Conservation (phyloP, 1,140 invertebrate genomes). For the Venturia canescens region DNA sequence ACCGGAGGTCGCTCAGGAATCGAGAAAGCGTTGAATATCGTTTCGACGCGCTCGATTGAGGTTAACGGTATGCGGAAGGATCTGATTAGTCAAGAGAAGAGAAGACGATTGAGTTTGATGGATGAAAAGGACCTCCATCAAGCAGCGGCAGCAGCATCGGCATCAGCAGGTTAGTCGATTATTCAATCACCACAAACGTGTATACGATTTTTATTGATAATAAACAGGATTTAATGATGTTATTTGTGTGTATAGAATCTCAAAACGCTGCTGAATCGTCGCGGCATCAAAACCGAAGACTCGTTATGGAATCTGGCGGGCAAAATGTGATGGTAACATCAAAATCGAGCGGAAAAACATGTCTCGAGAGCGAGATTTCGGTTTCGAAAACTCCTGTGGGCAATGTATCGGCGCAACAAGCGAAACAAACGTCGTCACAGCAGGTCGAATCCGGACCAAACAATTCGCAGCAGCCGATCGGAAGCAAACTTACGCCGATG, state of each 20-base stretch:
- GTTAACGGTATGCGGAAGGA: slow-evolving; percentile 74
- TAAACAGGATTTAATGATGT: no score
- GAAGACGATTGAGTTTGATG: slow-evolving; percentile 72
- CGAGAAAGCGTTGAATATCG: slow-evolving; percentile 65
- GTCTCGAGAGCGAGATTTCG: slow-evolving; percentile 62
- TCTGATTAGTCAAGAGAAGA: slow-evolving; percentile 71
- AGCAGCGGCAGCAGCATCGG: slow-evolving; percentile 52
- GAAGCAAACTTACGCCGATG: slow-evolving; percentile 58
- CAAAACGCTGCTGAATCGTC: slow-evolving; percentile 67
- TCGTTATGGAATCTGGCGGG: slow-evolving; percentile 54
- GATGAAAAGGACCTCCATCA: slow-evolving; percentile 75
- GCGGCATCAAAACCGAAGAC: slow-evolving; percentile 68
- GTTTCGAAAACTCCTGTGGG: slow-evolving; percentile 56
- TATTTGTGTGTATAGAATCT: slow-evolving; percentile 70
- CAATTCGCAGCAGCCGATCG: slow-evolving; percentile 54
- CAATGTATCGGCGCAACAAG: slow-evolving; percentile 50
- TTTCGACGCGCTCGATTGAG: slow-evolving; percentile 67
- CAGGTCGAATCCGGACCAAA: slow-evolving; percentile 56
- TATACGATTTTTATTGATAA: no score
- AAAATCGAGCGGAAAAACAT: slow-evolving; percentile 57
- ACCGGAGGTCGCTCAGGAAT: slow-evolving; percentile 60
- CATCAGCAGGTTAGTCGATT: slow-evolving; percentile 52
- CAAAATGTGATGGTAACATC: slow-evolving; percentile 49
- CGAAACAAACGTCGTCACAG: slow-evolving; percentile 51
- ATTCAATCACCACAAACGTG: neutral